Evolutionary conservation across 1,140 invertebrate species (phyloP), one percentile per base, ranked within the genome.

Genomic region (Babylonia areolata): DNA sequence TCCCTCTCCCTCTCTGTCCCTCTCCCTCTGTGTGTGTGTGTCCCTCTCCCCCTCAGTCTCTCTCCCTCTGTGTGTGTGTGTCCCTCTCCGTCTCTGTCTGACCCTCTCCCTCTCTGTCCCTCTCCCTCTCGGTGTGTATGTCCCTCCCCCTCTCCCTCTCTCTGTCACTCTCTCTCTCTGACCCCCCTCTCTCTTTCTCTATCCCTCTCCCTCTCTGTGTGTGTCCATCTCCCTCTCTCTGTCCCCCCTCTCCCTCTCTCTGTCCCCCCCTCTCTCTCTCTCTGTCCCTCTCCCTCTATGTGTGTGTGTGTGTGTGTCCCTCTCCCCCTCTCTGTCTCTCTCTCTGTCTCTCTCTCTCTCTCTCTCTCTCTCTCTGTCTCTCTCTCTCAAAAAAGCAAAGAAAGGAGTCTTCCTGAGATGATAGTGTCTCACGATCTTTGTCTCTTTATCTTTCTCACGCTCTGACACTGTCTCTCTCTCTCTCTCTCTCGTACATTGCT

Each of bases 401-500:
- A 46, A 46, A 5, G 42, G 5, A 46, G 5, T 46, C 42, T 46
- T 15, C 15, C 42, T 46, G 5, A 6, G 5, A 6, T 15, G 5
- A 20, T 37, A 20, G 28, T 79, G 3, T 79, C 77, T 42, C 37
- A 40, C 42, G 40, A 2, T 79, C 42, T 51, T 11, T 51, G 37
- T 42, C 37, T 73, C 71, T 73, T 5, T 73, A 23, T 73, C n/a
- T 73, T 31, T 73, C n/a, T 73, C 71, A 33, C n/a, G 31, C n/a
- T 73, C n/a, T 73, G n/a, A 33, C 71, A 33, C 71, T 73, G 2
- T 73, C 71, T 73, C 71, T 73, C 71, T 73, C n/a, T 73, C n/a
- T 73, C n/a, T 73, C 71, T 73, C 71, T 73, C n/a, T 73, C 71
- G 9, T 31, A 11, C 31, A 2, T 23, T 23, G 6, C n/a, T 23